Evolutionary conservation across 2,797 vertebrate species (phyloP), one percentile per base, ranked within the genome.

Genomic region (Neostethus bicornis): DNA sequence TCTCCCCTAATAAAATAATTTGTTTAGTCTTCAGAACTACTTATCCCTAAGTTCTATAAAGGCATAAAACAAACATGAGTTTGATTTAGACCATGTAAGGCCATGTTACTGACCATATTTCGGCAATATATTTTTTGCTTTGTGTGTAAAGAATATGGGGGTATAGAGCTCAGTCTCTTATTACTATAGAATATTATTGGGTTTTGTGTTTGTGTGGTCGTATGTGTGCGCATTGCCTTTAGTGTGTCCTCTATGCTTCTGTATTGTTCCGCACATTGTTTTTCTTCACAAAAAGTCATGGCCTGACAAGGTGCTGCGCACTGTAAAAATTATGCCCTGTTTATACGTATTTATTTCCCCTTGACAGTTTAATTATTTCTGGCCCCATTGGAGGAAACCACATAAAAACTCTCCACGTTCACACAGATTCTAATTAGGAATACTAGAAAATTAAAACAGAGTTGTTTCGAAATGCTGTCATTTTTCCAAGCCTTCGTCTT

Each of bases 361-460:
- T 77, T 87, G 88, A 89, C 89, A 88, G 89, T 91, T 92, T 91
- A 92, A 91, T 93, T 91, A 91, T 91, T 91, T 90, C 83, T 83
- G 70, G 77, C 82, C 84, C 86, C 88, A 85, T 87, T 85, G 84
- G 85, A 90, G 85, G 81, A 82, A 91, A 86, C 72, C 75, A 86
- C 83, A 88, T 85, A 84, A 91, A 90, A 87, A 78, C 65, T 75
- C 67, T 64, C 71, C 68, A 58, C 72, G 81, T 85, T 88, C 85
- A 76, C 75, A 75, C 83, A 77, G 75, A 80, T 89, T 87, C 83
- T 86, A 91, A 92, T 92, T 92, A 92, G 87, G 86, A 91, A 90
- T 85, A 77, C 82, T 83, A 79, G 81, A 83, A 91, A 91, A 92
- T 92, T 90, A 91, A 92, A 92, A 90, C 84, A 84, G 83, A 90